These are phyloP conservation scores for Onchidella celtica DNA, from an alignment of 2,888 invertebrate species.

Conservation along the genomic window DNA sequence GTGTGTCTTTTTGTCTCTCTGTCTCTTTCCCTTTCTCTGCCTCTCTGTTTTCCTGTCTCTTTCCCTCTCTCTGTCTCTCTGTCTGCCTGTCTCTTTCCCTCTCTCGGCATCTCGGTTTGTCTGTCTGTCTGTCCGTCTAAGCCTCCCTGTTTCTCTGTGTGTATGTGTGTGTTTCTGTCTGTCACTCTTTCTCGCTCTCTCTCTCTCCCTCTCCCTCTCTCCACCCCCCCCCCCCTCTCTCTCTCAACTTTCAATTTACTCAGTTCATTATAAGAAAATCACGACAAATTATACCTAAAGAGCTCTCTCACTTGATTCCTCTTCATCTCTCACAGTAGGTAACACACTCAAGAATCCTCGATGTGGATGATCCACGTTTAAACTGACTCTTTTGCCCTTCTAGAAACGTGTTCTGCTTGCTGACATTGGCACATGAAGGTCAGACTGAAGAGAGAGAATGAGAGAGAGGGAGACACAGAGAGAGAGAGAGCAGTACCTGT, in stretches of 20 bases:
- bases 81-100: not conserved
- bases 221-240: no score
- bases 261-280: no score
- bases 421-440: not conserved
- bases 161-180: no score
- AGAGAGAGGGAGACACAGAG: not conserved
- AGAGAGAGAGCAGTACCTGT: not conserved
- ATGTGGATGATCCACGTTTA: not conserved
- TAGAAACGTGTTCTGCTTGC: not conserved
- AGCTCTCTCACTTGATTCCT: not conserved
- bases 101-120: no score
- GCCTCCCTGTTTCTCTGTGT: no score
- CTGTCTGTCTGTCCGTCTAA: slow-evolving; percentile 5
- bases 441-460: no score
- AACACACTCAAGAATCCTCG: not conserved
- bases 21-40: not conserved
- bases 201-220: slow-evolving; percentile 7
- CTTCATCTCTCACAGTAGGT: not conserved
- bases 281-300: no score
- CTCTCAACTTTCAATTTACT: not conserved
- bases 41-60: not conserved
- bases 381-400: not conserved
- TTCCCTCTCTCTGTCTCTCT: not conserved
- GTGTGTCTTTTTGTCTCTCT: no score
- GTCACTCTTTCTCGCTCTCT: not conserved